These are phyloP conservation scores for Xerus inauris DNA, from an alignment of 2,113 vertebrate genomes.

Conservation along the genomic window DNA sequence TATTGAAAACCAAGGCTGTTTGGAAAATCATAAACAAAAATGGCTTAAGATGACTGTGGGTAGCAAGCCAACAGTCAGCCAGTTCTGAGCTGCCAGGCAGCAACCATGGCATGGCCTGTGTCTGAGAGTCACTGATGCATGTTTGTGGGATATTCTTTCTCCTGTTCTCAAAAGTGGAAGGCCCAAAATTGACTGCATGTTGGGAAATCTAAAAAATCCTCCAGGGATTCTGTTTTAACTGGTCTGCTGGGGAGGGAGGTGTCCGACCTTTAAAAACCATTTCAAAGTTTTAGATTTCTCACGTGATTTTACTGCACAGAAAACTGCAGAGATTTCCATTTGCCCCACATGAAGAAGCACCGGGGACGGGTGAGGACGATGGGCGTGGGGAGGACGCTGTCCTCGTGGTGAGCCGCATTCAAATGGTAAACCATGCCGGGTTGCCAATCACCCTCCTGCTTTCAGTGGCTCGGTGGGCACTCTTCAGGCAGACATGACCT, in stretches of 20 bases:
- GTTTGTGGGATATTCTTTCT: not conserved
- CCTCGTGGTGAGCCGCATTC: not conserved
- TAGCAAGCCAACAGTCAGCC: slow-evolving; percentile 33
- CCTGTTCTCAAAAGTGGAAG: not conserved
- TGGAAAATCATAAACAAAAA: slow-evolving; percentile 58
- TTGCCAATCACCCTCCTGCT: not conserved
- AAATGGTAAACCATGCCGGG: not conserved
- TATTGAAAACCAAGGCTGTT: slow-evolving; percentile 75
- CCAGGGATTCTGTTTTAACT: not conserved
- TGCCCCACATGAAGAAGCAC: not conserved
- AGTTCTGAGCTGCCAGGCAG: not conserved
- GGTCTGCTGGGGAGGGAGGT: not conserved
- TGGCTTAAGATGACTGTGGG: not conserved
- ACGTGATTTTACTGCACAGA: not conserved
- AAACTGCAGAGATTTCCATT: not conserved
- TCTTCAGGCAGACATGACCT: not conserved
- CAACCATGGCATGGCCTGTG: not conserved
- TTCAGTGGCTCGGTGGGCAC: not conserved
- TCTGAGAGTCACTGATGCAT: slow-evolving; percentile 39
- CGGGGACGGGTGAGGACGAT: not conserved
- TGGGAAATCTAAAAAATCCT: not conserved
- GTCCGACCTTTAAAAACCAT: not conserved
- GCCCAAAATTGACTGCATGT: not conserved
- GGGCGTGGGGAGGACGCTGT: not conserved
- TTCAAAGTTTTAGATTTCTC: not conserved